Evolutionary conservation across 2,888 invertebrate genomes (phyloP).

Genomic region (Drosophila meridionalis): DNA sequence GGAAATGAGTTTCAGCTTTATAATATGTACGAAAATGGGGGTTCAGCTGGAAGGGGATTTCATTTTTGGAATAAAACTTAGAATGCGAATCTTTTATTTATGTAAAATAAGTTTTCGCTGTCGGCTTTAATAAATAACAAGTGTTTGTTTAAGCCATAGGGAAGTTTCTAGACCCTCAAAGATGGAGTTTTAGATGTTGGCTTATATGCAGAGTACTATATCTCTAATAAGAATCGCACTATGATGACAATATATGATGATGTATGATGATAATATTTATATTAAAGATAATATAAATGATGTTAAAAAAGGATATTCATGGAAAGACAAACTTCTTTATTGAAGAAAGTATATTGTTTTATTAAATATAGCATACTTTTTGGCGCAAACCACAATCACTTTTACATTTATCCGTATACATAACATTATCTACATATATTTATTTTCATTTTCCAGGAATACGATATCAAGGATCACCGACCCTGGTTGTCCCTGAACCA

Average conservation of each 20-base stretch:
- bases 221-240: too few species aligned
- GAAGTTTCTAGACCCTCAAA: slow-evolving; percentile 3
- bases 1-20: slow-evolving; percentile 66
- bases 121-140: background rate
- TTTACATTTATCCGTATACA: background rate
- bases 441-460: slow-evolving; percentile 72
- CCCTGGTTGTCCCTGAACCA: slow-evolving; percentile 84
- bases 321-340: too few species aligned
- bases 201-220: background rate
- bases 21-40: slow-evolving; percentile 39
- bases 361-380: slow-evolving; percentile 4
- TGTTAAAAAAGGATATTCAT: background rate
- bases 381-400: background rate
- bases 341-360: too few species aligned
- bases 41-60: background rate
- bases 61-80: background rate
- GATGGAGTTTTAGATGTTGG: background rate
- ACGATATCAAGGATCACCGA: slow-evolving; percentile 84
- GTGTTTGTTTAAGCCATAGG: background rate
- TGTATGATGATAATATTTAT: too few species aligned
- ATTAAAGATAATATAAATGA: background rate
- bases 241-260: too few species aligned
- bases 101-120: slow-evolving; percentile 11
- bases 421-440: background rate
- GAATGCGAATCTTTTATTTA: slow-evolving; percentile 19